Base-by-base conservation (phyloP, 2,113 vertebrate species). In the Scatophagus argus region DNA sequence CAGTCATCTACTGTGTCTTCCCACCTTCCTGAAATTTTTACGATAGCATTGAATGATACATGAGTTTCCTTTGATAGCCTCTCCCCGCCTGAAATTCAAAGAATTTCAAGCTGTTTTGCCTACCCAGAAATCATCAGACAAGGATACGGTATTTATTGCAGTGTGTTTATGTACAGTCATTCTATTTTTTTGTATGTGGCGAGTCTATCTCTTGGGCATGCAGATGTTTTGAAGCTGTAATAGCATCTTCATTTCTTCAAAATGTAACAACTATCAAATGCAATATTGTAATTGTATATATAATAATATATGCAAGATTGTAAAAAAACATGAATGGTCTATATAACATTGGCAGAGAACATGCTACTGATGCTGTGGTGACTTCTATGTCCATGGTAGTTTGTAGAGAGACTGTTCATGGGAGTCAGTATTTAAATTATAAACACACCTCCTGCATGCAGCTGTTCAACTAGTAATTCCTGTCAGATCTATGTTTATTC, bases 31-130 rank as follows among this genome's bases (percentile, higher is more conserved):
- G 71, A 90, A 83, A 87, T 46, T 88, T 88, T 91, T 74, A 88
- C 78, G 66, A 82, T 66, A 67, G 49, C 36, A 16, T 85, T 93
- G 80, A 94, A 93, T 92, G 89, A 92, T 92, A 84, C 81, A 93
- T 92, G 90, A 89, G 73, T 71, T 87, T 85, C 75, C 58, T 88
- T 85, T 87, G 84, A 87, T 91, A 85, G 83, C 79, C 83, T 82
- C 43, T 85, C 86, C 79, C 90, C 25, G 32, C 31, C 81, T 86
- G 65, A 77, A n/a, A n/a, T n/a, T n/a, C n/a, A n/a, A 66, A 82
- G 64, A 80, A 77, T 70, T 77, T 49, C 38, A 47, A 65, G 68
- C 46, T 21, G 52, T 71, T 88, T 71, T 71, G 25, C 69, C 61
- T 82, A 41, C 43, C 56, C 23, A 55, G 54, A 84, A 86, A 87